phyloP scores from a whole-genome alignment of 1,140 invertebrate genomes.

The Macrotrachela quadricornifera region DNA sequence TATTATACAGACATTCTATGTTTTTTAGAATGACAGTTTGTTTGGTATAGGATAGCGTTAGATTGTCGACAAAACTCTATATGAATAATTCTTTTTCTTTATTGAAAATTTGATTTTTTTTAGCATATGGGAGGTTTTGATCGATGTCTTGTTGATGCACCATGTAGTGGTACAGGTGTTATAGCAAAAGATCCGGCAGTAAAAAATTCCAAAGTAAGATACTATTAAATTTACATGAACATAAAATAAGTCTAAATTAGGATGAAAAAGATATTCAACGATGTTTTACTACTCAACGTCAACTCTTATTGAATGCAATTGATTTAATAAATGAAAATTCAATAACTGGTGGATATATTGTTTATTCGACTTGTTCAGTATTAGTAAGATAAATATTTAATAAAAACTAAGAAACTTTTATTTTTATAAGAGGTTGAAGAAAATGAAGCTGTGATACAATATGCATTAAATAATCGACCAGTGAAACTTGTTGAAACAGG shows the following conservation, averaged over 20 bases:
- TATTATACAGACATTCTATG: too few species aligned
- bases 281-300: constrained; percentile 74
- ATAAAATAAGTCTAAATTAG: constrained; percentile 28
- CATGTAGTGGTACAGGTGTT: constrained; percentile 92
- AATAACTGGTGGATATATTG: constrained; percentile 68
- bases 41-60: too few species aligned
- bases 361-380: constrained; percentile 96
- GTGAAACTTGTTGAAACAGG: constrained; percentile 81
- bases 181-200: constrained; percentile 91
- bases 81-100: not conserved
- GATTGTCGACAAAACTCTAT: too few species aligned
- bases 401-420: not conserved
- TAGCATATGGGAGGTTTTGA: constrained; percentile 78
- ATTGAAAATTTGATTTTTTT: too few species aligned
- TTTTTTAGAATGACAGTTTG: too few species aligned
- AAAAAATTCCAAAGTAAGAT: constrained; percentile 49
- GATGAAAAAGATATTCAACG: constrained; percentile 68
- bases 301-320: constrained; percentile 78
- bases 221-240: not conserved
- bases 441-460: constrained; percentile 91
- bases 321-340: constrained; percentile 82
- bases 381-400: constrained; percentile 35
- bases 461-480: constrained; percentile 67
- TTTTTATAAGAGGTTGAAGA: constrained; percentile 52
- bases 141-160: constrained; percentile 81